phyloP scores from a whole-genome alignment of 2,113 vertebrate species.

The Crotalus viridis region DNA sequence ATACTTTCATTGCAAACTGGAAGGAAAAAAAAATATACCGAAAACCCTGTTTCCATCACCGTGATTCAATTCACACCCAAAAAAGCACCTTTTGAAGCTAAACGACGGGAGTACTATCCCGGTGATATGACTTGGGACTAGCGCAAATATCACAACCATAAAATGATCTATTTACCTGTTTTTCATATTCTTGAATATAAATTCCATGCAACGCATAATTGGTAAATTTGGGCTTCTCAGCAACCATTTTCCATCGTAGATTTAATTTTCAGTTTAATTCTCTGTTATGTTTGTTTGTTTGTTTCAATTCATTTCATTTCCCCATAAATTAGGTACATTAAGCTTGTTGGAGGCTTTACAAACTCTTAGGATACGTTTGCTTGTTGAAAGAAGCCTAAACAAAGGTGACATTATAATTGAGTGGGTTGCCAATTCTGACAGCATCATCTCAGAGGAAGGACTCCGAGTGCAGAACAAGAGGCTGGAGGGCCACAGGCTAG shows the following conservation, averaged over 20 bases:
- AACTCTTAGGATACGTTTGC: background rate
- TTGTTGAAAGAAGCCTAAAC: background rate
- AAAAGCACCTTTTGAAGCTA: background rate
- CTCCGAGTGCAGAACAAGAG: background rate
- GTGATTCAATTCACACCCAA: background rate
- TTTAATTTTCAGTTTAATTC: background rate
- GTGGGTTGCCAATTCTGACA: background rate
- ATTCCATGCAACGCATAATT: background rate
- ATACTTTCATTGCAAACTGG: background rate
- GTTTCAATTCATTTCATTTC: background rate
- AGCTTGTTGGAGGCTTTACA: background rate
- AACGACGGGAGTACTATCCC: background rate
- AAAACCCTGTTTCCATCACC: background rate
- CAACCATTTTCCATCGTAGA: background rate
- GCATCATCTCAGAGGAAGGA: background rate
- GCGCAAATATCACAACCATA: background rate
- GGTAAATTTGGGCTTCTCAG: background rate
- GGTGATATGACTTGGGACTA: background rate
- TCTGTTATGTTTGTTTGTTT: background rate
- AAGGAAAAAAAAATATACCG: background rate
- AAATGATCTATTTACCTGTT: background rate
- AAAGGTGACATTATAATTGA: background rate
- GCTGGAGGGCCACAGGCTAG: background rate
- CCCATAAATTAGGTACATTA: background rate
- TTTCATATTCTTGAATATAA: background rate